Base-by-base conservation (phyloP, 2,888 invertebrate genomes). In the Atethmia centrago region DNA sequence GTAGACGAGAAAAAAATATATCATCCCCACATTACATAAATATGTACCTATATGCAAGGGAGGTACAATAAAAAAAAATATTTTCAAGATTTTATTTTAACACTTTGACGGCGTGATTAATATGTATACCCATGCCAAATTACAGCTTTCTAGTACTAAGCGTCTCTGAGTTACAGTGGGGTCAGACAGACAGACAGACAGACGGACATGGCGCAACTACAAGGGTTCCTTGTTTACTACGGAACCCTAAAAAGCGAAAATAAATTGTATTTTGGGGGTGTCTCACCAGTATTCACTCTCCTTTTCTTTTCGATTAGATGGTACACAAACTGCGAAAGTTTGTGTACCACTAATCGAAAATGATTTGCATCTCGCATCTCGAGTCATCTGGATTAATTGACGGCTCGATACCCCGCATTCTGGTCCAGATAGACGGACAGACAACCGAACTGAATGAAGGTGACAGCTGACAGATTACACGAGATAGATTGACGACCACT, bases 401-500 rank as follows among this genome's bases (percentile, higher is more conserved):
- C 71, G 58, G 68, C 64, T 64, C 65, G 81, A 76, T 84, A 76
- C 85, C 77, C 67, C 66, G 73, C 75, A 85, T 85, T 79, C 83
- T 87, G 78, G 61, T 79, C 53, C 72, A 72, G 79, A 85, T 72
- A 77, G 74, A 85, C 68, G 62, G 85, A 40, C 80, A 10, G 53
- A 47, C 71, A 62, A 40, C 49, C 74, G 62, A 19, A 40, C 69
- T 73, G 66, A 84, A 81, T 71, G 75, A 78, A 71, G 82, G 78
- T 72, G 80, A 83, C 69, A 74, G 80, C 75, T 78, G 80, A 85
- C 69, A 71, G 83, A 85, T 78, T 80, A 74, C 83, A 76, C 74
- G 58, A 51, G 71, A 65, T 71, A 45, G 79, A 80, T 76, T 58
- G 71, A 82, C 66, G 65, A 61, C 56, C 61, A 36, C 66, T 25